Evolutionary conservation across 1,140 invertebrate genomes (phyloP), one percentile per base, ranked within the genome.

Genomic region (Drosophila eugracilis): DNA sequence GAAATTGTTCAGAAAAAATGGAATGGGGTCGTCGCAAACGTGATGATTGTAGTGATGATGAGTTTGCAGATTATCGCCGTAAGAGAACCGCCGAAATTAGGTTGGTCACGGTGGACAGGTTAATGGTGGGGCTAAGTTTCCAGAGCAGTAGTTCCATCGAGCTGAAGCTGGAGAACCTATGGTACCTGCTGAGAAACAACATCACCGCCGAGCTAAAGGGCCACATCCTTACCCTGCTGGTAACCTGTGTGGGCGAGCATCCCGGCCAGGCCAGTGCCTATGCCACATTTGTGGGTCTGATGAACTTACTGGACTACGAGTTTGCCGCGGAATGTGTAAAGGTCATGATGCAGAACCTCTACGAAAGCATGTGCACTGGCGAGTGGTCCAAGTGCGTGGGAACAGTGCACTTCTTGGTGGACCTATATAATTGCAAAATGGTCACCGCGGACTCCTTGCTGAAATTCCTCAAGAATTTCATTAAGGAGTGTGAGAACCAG

Each of bases 221-320:
- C 1, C 98, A 98, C 92, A 99, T 99, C 39, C 92, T 99, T 3
- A 93, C 96, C 62, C 97, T 98, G 71, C 92, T 99, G 0, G 96
- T 96, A 10, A 96, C 98, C 78, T 99, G 97, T 93, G 97, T 98
- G 21, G 95, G 97, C 30, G 95, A 95, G 67, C 96, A 98, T 94
- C 98, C 98, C 5, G 98, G 99, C 91, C 99, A 99, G 92, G 96
- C 97, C 89, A 97, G 97, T 0, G 98, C 99, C 62, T 99, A 99
- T 90, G 97, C 98, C 3, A 99, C 98, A 0, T 92, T 99, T 4
- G 97, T 99, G 66, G 98, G 98, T 2, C 93, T 99, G 21, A 91
- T 99, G 0, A 99, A 99, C 93, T 97, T 97, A 0, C 97, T 97
- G 86, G 98, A 99, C 92, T 99, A 97, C 85, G 98, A 97, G 91